These are phyloP conservation scores for Cyanistes caeruleus DNA, from an alignment of 2,113 vertebrate species.

Conservation along the genomic window DNA sequence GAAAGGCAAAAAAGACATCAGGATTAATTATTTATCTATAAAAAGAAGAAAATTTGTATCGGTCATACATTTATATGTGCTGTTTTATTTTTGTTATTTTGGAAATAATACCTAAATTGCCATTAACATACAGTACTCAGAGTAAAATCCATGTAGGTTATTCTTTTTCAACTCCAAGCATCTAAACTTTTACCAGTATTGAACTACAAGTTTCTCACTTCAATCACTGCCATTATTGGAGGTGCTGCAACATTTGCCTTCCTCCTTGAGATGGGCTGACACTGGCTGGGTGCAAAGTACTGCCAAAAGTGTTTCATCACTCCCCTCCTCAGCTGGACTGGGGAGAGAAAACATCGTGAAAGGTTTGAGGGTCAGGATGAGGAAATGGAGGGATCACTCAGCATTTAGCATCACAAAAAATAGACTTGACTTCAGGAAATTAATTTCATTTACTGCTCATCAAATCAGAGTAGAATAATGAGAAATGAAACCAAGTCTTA, in stretches of 20 bases:
- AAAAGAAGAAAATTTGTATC: background rate
- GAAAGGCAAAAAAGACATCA: background rate
- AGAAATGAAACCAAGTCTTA: background rate
- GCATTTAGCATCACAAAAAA: background rate
- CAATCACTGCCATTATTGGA: background rate
- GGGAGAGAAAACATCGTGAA: background rate
- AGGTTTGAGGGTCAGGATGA: background rate
- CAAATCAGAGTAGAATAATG: background rate
- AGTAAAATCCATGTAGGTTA: background rate
- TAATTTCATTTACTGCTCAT: background rate
- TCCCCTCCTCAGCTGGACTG: background rate
- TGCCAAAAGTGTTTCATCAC: background rate
- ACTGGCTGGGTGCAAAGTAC: background rate
- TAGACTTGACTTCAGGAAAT: background rate
- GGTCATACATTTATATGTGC: background rate
- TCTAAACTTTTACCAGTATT: background rate
- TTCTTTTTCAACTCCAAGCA: background rate
- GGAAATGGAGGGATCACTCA: background rate
- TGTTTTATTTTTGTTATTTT: background rate
- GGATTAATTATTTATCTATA: background rate
- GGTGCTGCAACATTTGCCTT: background rate
- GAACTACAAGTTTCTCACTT: background rate
- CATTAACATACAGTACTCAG: background rate
- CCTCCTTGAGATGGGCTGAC: background rate
- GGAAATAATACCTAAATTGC: background rate